Conservation (phyloP, 2,888 invertebrate species). For the Andrena flavipes region DNA sequence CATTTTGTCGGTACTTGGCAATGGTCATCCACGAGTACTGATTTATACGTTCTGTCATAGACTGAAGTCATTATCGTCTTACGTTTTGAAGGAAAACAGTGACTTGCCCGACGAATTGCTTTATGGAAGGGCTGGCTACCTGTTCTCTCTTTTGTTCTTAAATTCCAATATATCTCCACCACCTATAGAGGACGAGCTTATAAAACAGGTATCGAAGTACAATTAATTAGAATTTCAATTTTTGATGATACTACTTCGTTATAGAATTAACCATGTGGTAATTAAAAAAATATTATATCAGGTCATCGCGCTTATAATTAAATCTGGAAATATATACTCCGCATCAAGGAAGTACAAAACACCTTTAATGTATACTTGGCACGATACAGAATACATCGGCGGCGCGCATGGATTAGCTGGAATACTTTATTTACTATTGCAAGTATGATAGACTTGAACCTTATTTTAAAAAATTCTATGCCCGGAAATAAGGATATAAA, state of each 20-base stretch:
- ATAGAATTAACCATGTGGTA: constrained; percentile 18
- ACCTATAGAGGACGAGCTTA: constrained; percentile 87
- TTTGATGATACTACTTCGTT: background rate
- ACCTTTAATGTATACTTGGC: constrained; percentile 95
- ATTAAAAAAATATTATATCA: constrained; percentile 63
- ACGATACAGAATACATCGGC: constrained; percentile 93
- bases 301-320: constrained; percentile 88
- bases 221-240: background rate
- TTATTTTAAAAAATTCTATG: constrained; percentile 12
- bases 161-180: constrained; percentile 88
- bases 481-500: background rate
- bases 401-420: constrained; percentile 96
- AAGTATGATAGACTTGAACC: constrained; percentile 85
- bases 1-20: background rate
- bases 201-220: constrained; percentile 78
- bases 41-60: constrained; percentile 83
- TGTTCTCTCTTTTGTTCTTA: constrained; percentile 92
- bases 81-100: constrained; percentile 86
- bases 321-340: constrained; percentile 88
- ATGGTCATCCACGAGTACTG: background rate
- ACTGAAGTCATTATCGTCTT: constrained; percentile 86
- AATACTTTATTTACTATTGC: constrained; percentile 92
- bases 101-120: constrained; percentile 92
- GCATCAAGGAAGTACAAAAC: constrained; percentile 86
- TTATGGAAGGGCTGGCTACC: constrained; percentile 94